Conservation (phyloP, 2,113 vertebrate genomes). For the Ursus arctos region DNA sequence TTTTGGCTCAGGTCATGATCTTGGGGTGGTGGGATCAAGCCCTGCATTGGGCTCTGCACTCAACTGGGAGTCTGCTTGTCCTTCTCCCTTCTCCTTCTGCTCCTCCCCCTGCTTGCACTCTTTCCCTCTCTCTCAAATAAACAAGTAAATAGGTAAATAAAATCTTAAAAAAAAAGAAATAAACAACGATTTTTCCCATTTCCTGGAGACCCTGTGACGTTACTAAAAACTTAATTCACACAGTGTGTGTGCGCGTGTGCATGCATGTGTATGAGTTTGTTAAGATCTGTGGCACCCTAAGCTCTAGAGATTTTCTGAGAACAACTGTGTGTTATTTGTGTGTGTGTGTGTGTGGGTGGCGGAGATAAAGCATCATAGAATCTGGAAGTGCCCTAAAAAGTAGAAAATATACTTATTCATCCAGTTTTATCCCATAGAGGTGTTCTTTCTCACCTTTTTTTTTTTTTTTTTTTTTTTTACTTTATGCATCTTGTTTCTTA, state of each 20-base stretch:
- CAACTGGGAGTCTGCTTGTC: background rate
- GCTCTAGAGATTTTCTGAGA: background rate
- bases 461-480: background rate
- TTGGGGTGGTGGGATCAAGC: background rate
- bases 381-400: background rate
- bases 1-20: background rate
- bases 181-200: background rate
- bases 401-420: background rate
- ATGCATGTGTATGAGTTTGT: background rate
- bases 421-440: background rate
- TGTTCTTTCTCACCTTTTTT: background rate
- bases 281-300: background rate
- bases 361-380: background rate
- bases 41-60: background rate
- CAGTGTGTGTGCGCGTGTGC: background rate
- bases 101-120: background rate
- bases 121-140: background rate
- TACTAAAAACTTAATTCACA: background rate
- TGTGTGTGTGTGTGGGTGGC: no score
- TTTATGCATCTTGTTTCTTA: slow-evolving; percentile 10
- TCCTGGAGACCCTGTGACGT: background rate
- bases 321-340: background rate
- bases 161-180: background rate
- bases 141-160: background rate
- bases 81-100: background rate